Evolutionary conservation across 2,113 vertebrate genomes (phyloP).

Genomic region (Chaenocephalus aceratus): DNA sequence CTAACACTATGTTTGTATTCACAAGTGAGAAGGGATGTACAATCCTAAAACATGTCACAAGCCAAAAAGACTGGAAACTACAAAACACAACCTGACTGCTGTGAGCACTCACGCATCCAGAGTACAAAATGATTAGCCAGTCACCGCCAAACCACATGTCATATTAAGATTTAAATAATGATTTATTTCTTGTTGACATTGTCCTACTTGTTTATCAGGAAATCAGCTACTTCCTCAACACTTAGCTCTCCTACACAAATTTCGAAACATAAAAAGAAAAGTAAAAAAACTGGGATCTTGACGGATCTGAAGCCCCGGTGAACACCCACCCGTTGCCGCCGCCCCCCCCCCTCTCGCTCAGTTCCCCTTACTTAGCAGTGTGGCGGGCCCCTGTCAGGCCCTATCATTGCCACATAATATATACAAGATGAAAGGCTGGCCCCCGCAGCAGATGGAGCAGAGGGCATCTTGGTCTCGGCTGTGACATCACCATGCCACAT

Average conservation of each 20-base stretch:
- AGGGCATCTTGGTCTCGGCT: slow-evolving; percentile 68
- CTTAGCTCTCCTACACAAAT: slow-evolving; percentile 1
- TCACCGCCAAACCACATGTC: neutral
- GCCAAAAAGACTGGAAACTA: neutral
- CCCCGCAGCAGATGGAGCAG: slow-evolving; percentile 71
- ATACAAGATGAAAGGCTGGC: slow-evolving; percentile 69
- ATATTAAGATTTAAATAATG: neutral
- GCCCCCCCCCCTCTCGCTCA: neutral
- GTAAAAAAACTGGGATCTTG: neutral
- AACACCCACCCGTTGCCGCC: slow-evolving; percentile 5
- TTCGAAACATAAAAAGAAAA: neutral
- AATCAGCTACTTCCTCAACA: neutral
- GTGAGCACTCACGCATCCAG: neutral
- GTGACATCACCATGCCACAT: slow-evolving; percentile 68
- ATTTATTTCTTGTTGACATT: neutral
- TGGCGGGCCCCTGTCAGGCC: slow-evolving; percentile 67
- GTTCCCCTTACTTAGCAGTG: slow-evolving; percentile 74
- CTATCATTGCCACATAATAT: slow-evolving; percentile 72
- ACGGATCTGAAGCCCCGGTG: neutral
- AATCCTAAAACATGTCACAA: neutral
- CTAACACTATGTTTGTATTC: neutral
- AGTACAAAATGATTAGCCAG: neutral
- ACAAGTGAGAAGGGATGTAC: neutral
- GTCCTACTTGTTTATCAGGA: neutral
- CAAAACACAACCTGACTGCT: neutral